Evolutionary conservation across 1,140 invertebrate species (phyloP).

Genomic region (Brachionus rubens): DNA sequence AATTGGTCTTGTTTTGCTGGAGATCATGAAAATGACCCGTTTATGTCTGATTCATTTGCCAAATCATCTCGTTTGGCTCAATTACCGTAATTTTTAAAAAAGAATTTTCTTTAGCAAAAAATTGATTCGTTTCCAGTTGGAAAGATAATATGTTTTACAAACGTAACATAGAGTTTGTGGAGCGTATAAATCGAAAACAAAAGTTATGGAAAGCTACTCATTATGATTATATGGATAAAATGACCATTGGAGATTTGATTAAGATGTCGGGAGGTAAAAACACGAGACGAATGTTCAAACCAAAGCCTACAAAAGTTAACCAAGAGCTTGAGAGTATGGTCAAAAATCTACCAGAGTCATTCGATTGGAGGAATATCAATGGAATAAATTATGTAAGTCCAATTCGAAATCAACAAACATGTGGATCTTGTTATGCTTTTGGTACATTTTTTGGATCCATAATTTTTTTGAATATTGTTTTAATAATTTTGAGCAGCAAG

Average conservation of each 20-base stretch:
- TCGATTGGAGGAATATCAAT: constrained; percentile 64
- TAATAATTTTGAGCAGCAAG: constrained; percentile 50
- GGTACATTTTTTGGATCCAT: constrained; percentile 62
- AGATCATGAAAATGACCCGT: not conserved
- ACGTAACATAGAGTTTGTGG: constrained; percentile 50
- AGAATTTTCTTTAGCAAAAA: no score
- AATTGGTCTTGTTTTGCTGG: constrained; percentile 43
- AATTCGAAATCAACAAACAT: constrained; percentile 62
- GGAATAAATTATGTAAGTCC: constrained; percentile 64
- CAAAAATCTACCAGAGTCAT: constrained; percentile 58
- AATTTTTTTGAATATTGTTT: constrained; percentile 57
- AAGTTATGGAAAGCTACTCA: constrained; percentile 60
- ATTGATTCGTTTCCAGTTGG: no score
- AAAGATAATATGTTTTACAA: constrained; percentile 45
- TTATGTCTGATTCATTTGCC: not conserved
- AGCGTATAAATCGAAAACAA: constrained; percentile 59
- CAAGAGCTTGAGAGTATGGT: constrained; percentile 26
- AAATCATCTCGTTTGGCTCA: not conserved
- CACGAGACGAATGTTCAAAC: constrained; percentile 50
- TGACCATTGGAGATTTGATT: constrained; percentile 55
- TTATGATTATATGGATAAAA: constrained; percentile 58
- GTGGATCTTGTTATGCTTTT: constrained; percentile 65
- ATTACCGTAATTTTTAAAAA: no score
- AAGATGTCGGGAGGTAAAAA: constrained; percentile 56
- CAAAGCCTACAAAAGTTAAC: constrained; percentile 3